phyloP scores from a whole-genome alignment of 2,888 invertebrate species.

The Nudaria mundana region DNA sequence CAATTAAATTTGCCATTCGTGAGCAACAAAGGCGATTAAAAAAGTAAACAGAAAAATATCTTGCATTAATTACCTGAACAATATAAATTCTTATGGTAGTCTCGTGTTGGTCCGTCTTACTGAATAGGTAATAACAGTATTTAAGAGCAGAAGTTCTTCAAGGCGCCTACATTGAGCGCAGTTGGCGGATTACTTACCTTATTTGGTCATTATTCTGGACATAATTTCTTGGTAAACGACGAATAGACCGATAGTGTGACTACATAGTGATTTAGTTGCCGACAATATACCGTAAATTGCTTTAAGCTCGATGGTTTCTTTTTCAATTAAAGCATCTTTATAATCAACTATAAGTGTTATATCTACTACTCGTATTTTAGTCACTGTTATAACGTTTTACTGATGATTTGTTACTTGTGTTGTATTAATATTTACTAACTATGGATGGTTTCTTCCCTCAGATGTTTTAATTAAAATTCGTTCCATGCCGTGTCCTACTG shows the following conservation, averaged over 20 bases:
- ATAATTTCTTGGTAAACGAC: constrained; percentile 44
- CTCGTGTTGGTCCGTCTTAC: constrained; percentile 33
- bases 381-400: not conserved
- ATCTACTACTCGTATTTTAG: too few relatives aligned
- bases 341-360: not conserved
- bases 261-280: constrained; percentile 20
- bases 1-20: constrained; percentile 35
- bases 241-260: constrained; percentile 32
- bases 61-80: constrained; percentile 50
- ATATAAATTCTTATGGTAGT: constrained; percentile 46
- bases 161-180: constrained; percentile 35
- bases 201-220: constrained; percentile 35
- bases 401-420: not conserved
- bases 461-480: not conserved
- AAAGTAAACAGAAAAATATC: constrained; percentile 20
- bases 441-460: too few relatives aligned
- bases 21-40: constrained; percentile 25
- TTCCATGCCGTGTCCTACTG: not conserved
- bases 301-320: constrained; percentile 1
- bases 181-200: constrained; percentile 26
- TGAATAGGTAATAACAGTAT: constrained; percentile 37
- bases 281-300: constrained; percentile 2
- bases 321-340: constrained; percentile 4
- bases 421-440: too few relatives aligned
- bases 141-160: constrained; percentile 26